Evolutionary conservation across 92 coral and sea anemone species (phyloP).

Genomic region (Phenganax subtilis): DNA sequence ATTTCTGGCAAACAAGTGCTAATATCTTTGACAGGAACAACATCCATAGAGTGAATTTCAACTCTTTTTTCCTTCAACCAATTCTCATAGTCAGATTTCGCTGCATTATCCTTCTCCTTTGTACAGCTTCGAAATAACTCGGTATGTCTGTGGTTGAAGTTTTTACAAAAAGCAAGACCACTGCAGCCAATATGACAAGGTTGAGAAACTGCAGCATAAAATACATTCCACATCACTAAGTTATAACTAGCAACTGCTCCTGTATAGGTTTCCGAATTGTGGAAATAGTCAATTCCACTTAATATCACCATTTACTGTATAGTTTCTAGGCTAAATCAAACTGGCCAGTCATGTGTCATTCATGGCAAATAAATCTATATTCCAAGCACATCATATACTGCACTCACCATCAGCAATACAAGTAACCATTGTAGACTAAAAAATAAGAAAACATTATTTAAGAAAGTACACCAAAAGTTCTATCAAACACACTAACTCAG

Average conservation of each 20-base stretch:
- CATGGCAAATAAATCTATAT: too few relatives aligned
- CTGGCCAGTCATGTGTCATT: background rate
- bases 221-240: background rate
- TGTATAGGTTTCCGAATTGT: background rate
- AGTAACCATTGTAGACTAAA: conserved; percentile 62
- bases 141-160: conserved; percentile 91
- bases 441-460: background rate
- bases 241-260: background rate
- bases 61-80: conserved; percentile 73
- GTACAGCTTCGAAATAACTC: conserved; percentile 91
- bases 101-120: conserved; percentile 58
- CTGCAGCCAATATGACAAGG: conserved; percentile 89
- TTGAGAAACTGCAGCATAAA: conserved; percentile 51
- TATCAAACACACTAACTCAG: background rate
- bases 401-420: conserved; percentile 79
- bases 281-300: too few relatives aligned
- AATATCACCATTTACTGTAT: too few relatives aligned
- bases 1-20: conserved; percentile 80
- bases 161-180: conserved; percentile 76
- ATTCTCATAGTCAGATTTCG: conserved; percentile 77
- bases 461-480: background rate
- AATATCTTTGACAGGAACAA: conserved; percentile 79
- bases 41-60: conserved; percentile 62
- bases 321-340: too few relatives aligned
- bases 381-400: too few relatives aligned